A percentile compares a stretch with the other conserved stretches of the same genome.
These are phyloP conservation scores for Anniella stebbinsi DNA, from an alignment of 2,797 vertebrate species.

Conservation along the genomic window DNA sequence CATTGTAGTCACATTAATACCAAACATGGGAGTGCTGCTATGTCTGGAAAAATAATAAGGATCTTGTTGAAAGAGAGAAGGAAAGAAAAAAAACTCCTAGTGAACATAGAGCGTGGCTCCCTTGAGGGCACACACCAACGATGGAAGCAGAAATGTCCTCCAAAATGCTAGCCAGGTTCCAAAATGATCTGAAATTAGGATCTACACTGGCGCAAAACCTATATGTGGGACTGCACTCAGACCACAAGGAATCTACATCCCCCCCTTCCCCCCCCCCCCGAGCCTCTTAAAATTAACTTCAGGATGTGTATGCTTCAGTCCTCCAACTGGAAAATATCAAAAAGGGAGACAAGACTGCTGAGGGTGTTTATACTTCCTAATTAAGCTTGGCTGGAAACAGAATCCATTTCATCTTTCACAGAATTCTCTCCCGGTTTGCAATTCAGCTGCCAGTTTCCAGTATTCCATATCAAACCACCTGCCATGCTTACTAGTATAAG, in stretches of 20 bases:
- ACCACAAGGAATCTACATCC: neutral
- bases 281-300: neutral
- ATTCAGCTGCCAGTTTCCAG: conserved; percentile 41
- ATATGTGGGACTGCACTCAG: neutral
- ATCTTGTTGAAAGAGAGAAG: neutral
- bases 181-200: neutral
- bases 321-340: neutral
- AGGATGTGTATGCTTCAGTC: neutral
- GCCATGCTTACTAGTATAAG: conserved; percentile 37
- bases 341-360: neutral
- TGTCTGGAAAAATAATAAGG: neutral
- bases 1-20: neutral
- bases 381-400: neutral
- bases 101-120: neutral
- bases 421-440: neutral
- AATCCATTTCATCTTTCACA: neutral
- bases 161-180: neutral
- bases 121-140: neutral
- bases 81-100: neutral
- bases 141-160: neutral
- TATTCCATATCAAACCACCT: conserved; percentile 12
- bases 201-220: neutral
- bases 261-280: too few species aligned
- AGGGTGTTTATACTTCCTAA: neutral
- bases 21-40: neutral